Evolutionary conservation across 2,113 vertebrate species (phyloP), one percentile per base, ranked within the genome.

Genomic region (Centropus bengalensis): DNA sequence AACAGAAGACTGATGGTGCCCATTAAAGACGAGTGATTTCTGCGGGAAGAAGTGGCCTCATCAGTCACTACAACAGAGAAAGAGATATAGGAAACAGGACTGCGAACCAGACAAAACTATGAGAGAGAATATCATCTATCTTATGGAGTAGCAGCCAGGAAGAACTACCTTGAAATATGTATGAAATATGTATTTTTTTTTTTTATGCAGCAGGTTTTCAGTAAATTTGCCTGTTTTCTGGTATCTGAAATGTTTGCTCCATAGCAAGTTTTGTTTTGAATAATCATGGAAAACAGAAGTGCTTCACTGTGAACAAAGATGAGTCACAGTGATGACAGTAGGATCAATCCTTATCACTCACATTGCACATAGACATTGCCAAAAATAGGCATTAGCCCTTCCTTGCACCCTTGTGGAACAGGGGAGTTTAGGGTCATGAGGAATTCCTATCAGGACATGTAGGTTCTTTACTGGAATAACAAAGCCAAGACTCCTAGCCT

Each of bases 1-100:
- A 56, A 55, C 15, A 33, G 58, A 62, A 85, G 44, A 51, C 30
- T 85, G 49, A 40, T n/a, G 59, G 16, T 92, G 71, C 38, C 42
- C n/a, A 67, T 88, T 94, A 62, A 89, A 93, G 86, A 67, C 47
- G 63, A 88, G 24, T 51, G 47, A 89, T 91, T 89, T 91, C 74
- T 91, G n/a, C 22, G 66, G 54, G 62, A 78, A 77, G 63, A 83
- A 93, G 32, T 47, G 54, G 30, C 45, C 49, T 91, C 54, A 49
- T 59, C 42, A n/a, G 23, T 36, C 33, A 76, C 33, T 70, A 51
- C 3, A 36, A 28, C 24, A 52, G 70, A 80, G 71, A 44, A 84
- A 66, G 30, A 68, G 30, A 7, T 47, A 22, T 19, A 73, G 45
- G 75, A 80, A 83, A 60, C 27, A 83, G 73, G 71, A 80, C 32